Base-by-base conservation (phyloP, 2,113 vertebrate species). In the Protobothrops mucrosquamatus region DNA sequence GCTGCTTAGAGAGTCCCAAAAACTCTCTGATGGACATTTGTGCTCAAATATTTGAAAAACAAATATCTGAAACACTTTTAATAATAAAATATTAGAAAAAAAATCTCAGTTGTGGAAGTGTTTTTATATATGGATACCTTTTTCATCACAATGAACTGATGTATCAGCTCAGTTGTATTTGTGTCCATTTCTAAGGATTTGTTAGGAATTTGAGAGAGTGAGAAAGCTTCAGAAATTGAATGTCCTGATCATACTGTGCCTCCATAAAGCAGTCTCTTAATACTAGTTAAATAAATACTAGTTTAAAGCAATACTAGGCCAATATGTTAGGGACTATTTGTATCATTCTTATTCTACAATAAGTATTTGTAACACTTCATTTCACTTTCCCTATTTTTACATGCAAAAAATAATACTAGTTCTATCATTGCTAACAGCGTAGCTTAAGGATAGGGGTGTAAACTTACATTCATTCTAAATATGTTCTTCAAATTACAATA, bases 51-150 rank as follows among this genome's bases (percentile, higher is more conserved):
- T 94, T 94, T 95, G 95, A 94, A 92, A 95, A 96, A 95, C 89
- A 96, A 91, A 91, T 92, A 54, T 95, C 95, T 93, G 56, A 93
- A 96, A 74, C 51, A 95, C 96, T 96, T 96, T 97, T 97, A 96
- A 29, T 93, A 97, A 97, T 97, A 97, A 97, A 94, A 85, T 46
- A 7, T 12, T 57, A 87, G 48, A 46, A 91, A 93, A 93, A 61
- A 93, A 48, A 61, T 23, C 24, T 95, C 95, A 51, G 94, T 85
- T 94, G 95, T 56, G 93, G 86, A 87, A 90, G 92, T n/a, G 93
- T 90, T 57, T 91, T 59, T 29, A 29, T n/a, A 91, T 22, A 91
- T 29, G 46, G 8, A 20, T 64, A 43, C 6, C 29, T 7, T 52
- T 81, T 24, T 46, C 20, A 59, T 89, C 20, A 20, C 43, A 52